Base-by-base conservation (phyloP, 2,113 vertebrate species). In the Perccottus glenii region DNA sequence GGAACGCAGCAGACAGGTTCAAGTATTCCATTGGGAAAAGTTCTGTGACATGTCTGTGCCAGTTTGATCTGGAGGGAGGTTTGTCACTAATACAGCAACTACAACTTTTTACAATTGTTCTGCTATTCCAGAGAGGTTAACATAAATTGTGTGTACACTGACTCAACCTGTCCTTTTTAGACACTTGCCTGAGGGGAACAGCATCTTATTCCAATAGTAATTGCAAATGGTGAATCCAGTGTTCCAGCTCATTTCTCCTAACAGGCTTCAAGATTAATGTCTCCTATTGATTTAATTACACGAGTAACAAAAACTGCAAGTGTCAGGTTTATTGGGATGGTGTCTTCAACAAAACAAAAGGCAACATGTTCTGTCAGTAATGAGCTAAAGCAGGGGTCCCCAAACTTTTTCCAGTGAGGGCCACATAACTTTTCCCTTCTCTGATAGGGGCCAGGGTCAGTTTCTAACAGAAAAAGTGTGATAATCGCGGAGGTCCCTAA, bases 221-320 rank as follows among this genome's bases (percentile, higher is more conserved):
- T 84, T 45, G 38, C 60, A 48, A 53, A 80, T 57, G 59, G 65
- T 45, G 59, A 69, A 51, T 66, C 51, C 40, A 72, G 45, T 49
- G 66, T 86, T 88, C 73, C 75, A 70, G 69, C 66, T 85, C 40
- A 57, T 87, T 86, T 81, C 65, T 68, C 50, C 68, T 70, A 79
- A 81, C 77, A 70, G 66, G 73, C 68, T 56, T 4, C 33, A 53
- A 77, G 64, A 87, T 77, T 65, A 77, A 83, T 69, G 73, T 69
- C 73, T 58, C n/a, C 67, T 51, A 76, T 57, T 87, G 7, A 73
- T 77, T 82, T 86, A 80, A 85, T 83, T 73, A 73, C 77, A 82
- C 15, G 19, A 50, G 64, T 50, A 44, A 65, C 49, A 69, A 63
- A 70, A 75, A 45, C 12, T 62, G 64, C 52, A 48, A 62, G 11